phyloP scores from a whole-genome alignment of 2,888 invertebrate genomes.

The Serripes groenlandicus region DNA sequence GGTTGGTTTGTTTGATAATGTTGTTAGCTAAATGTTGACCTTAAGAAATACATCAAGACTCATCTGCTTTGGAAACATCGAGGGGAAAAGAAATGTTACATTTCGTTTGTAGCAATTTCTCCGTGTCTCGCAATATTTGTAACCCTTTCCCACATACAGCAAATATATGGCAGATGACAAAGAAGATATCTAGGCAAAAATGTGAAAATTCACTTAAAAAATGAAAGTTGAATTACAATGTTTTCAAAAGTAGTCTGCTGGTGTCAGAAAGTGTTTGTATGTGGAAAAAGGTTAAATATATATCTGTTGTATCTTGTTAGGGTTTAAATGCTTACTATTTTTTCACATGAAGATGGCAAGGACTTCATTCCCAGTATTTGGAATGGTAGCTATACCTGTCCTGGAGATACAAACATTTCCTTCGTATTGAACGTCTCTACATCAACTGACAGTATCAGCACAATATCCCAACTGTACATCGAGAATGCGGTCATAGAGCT shows the following conservation, averaged over 20 bases:
- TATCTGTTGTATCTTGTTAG: too few relatives aligned
- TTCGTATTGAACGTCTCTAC: conserved; percentile 56
- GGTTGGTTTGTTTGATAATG: too few relatives aligned
- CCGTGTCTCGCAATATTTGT: background rate
- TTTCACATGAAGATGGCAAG: conserved; percentile 3
- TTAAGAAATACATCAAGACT: too few relatives aligned
- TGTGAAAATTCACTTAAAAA: background rate
- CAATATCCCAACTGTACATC: conserved; percentile 42
- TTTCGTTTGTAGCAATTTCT: background rate
- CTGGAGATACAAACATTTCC: conserved; percentile 23
- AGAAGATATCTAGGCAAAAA: background rate
- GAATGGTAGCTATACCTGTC: conserved; percentile 67
- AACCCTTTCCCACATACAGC: background rate
- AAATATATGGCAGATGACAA: background rate
- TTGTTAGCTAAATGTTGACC: too few relatives aligned
- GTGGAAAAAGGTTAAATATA: too few relatives aligned
- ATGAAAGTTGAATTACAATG: too few relatives aligned
- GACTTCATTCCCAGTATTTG: conserved; percentile 69
- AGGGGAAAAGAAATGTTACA: background rate
- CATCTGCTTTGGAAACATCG: background rate
- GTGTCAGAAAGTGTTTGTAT: too few relatives aligned
- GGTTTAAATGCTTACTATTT: background rate
- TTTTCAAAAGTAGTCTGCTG: too few relatives aligned
- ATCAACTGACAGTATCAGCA: conserved; percentile 42
- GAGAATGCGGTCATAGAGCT: conserved; percentile 32